phyloP scores from a whole-genome alignment of 2,113 vertebrate genomes.

The Sigmodon hispidus region DNA sequence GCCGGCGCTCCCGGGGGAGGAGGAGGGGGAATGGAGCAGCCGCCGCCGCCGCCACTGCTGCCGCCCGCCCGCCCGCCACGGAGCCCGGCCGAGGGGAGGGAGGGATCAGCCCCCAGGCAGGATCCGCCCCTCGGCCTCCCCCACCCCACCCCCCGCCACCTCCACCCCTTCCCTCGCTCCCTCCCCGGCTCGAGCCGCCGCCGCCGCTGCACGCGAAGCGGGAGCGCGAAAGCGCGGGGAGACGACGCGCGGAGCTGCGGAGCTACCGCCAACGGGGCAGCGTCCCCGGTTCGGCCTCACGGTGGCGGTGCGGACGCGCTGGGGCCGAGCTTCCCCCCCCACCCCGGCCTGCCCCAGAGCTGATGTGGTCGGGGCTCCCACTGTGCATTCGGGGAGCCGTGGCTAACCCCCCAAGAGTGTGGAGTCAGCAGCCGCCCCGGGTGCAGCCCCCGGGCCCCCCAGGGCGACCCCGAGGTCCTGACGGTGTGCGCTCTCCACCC shows the following conservation, averaged over 20 bases:
- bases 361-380: not conserved
- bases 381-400: not conserved
- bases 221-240: constrained; percentile 75
- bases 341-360: not conserved
- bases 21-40: constrained; percentile 72
- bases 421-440: not conserved
- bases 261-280: constrained; percentile 65
- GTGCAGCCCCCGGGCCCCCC: not conserved
- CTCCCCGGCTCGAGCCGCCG: constrained; percentile 78
- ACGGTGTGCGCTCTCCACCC: not conserved
- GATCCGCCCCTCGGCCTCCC: constrained; percentile 84
- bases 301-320: constrained; percentile 75
- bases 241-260: constrained; percentile 36
- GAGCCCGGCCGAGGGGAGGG: constrained; percentile 82
- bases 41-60: constrained; percentile 53
- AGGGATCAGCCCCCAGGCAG: constrained; percentile 85
- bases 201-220: constrained; percentile 73
- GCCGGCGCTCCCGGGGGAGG: constrained; percentile 74
- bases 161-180: constrained; percentile 79
- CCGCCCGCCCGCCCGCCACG: constrained; percentile 79
- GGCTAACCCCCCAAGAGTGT: not conserved
- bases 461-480: not conserved
- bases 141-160: constrained; percentile 82
- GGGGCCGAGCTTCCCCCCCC: constrained; percentile 23
- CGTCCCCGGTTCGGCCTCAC: constrained; percentile 75